These are phyloP conservation scores for Scaptomyza tumidula DNA, from an alignment of 2,888 invertebrate genomes.

Conservation along the genomic window DNA sequence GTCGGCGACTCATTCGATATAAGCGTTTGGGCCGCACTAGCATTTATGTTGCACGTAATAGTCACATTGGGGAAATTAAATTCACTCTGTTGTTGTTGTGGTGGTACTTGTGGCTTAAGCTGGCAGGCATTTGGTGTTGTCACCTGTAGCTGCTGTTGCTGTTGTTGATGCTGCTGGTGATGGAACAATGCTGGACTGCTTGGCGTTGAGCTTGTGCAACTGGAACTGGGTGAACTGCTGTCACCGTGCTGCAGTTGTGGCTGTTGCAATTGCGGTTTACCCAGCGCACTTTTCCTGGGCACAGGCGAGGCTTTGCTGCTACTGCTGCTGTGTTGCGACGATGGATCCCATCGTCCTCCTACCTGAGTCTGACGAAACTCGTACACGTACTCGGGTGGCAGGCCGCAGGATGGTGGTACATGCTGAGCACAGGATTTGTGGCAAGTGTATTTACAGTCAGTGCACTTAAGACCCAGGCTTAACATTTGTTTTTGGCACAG, in stretches of 20 bases:
- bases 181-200: conserved; percentile 93
- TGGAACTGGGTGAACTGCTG: conserved; percentile 96
- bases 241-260: conserved; percentile 86
- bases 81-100: conserved; percentile 75
- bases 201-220: conserved; percentile 98
- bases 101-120: conserved; percentile 51
- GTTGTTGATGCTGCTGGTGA: conserved; percentile 82
- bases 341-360: conserved; percentile 48
- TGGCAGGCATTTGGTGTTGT: conserved; percentile 79
- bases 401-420: conserved; percentile 96
- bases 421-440: conserved; percentile 93
- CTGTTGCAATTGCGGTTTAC: conserved; percentile 71
- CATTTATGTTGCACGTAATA: conserved; percentile 68
- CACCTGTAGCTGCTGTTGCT: conserved; percentile 48
- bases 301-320: conserved; percentile 84
- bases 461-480: conserved; percentile 92
- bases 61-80: conserved; percentile 85
- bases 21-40: conserved; percentile 69
- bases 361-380: conserved; percentile 91
- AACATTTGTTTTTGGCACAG: conserved; percentile 95
- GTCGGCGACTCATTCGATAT: conserved; percentile 69
- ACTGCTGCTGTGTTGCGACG: conserved; percentile 42
- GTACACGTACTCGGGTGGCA: conserved; percentile 93
- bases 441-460: conserved; percentile 94
- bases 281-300: conserved; percentile 71